Evolutionary conservation across 1,140 invertebrate species (phyloP), one percentile per base, ranked within the genome.

Genomic region (Ctenoplectra terminalis): DNA sequence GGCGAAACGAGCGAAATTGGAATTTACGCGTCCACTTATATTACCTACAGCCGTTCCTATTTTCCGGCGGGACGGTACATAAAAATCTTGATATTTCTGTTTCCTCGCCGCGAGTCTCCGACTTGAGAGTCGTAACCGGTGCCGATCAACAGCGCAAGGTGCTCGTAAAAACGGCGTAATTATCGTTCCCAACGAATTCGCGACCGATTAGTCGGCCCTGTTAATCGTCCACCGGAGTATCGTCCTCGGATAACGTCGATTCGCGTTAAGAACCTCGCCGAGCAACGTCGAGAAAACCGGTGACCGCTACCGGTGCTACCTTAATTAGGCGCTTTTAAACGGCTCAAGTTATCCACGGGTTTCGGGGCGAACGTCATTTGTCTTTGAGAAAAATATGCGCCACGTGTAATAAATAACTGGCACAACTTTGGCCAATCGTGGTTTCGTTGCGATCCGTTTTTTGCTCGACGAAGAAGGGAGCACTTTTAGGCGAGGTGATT

Each of bases 251-350:
- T 72, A 73, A 80, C 69, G 69, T 46, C 40, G 58, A 66, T 50
- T 2, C 37, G 50, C 48, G 60, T 75, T 63, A 54, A 67, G 60
- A 61, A 40, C 34, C 50, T n/a, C n/a, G n/a, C 23, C 1, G 46
- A 20, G 26, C 48, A 15, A 54, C 50, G 61, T 23, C 34, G 34
- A 43, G 3, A 64, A 31, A 40, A 40, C 58, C 34, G 43, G 58
- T 29, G 46, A 1, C 46, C 26, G 23, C 66, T 43, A n/a, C n/a
- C n/a, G n/a, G n/a, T n/a, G n/a, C n/a, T n/a, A 56, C 56, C 56
- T 80, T 80, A 80, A 80, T 80, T 80, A 46, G 78, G 20, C 69
- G n/a, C 11, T 43, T 43, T 72, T 43, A 58, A 72, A 40, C 52
- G 69, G 48, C 34, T 34, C 5, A 54, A 58, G 34, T 72, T 23